Conservation (phyloP, 2,888 invertebrate species). For the Patella caerulea region DNA sequence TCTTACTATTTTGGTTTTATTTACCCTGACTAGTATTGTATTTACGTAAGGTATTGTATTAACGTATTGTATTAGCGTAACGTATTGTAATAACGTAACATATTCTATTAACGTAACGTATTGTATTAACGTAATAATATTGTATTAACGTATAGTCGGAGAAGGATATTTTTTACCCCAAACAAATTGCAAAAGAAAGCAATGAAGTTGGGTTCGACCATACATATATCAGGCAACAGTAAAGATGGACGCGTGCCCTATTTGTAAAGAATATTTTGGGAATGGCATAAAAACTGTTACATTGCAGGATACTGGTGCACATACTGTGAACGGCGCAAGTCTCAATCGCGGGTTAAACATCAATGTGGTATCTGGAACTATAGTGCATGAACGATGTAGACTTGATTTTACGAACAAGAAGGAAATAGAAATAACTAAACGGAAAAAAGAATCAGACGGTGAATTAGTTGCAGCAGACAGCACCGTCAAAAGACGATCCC, state of each 20-base stretch:
- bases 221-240: no score
- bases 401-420: neutral
- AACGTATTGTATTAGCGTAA: no score
- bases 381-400: neutral
- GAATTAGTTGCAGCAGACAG: neutral
- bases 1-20: no score
- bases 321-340: neutral
- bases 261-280: neutral
- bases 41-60: no score
- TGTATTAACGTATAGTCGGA: no score
- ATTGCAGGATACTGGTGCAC: neutral
- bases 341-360: neutral
- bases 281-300: neutral
- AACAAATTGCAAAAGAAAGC: no score
- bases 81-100: no score
- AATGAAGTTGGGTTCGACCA: no score
- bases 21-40: no score
- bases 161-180: no score
- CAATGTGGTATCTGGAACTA: neutral
- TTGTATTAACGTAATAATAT: no score
- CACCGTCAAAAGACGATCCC: neutral
- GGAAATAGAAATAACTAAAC: neutral
- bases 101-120: no score
- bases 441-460: neutral
- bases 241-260: neutral